Evolutionary conservation across 2,888 invertebrate genomes (phyloP).

Genomic region (Leptinotarsa peninsularis): DNA sequence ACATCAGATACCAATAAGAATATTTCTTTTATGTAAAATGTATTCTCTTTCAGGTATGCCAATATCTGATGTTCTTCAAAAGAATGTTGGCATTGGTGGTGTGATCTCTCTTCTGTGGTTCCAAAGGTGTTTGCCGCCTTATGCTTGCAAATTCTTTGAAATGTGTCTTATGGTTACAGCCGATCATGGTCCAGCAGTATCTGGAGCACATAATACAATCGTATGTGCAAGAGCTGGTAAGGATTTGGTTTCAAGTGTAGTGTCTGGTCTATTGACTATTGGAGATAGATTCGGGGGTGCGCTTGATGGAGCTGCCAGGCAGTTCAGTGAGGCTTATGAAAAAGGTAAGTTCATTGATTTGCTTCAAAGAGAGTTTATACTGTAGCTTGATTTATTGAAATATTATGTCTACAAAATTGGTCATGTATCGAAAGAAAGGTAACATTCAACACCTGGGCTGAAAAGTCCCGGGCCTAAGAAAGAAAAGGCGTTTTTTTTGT

Average conservation of each 20-base stretch:
- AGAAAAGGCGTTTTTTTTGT: no score
- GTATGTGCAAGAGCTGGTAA: conserved; percentile 97
- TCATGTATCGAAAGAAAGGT: no score
- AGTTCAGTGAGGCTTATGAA: conserved; percentile 97
- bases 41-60: conserved; percentile 72
- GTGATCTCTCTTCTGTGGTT: conserved; percentile 98
- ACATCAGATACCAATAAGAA: no score
- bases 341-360: conserved; percentile 69
- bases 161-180: conserved; percentile 99
- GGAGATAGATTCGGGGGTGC: conserved; percentile 99
- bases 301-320: conserved; percentile 95
- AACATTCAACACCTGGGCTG: no score
- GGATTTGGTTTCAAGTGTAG: conserved; percentile 97
- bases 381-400: conserved; percentile 24
- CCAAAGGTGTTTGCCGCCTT: conserved; percentile 93
- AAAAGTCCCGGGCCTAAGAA: no score
- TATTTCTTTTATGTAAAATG: not conserved
- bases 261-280: conserved; percentile 96
- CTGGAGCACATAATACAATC: conserved; percentile 97
- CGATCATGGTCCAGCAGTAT: conserved; percentile 97
- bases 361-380: not conserved
- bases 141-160: conserved; percentile 97
- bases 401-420: not conserved
- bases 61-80: conserved; percentile 88
- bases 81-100: conserved; percentile 97